Evolutionary conservation across 2,797 vertebrate genomes (phyloP), one percentile per base, ranked within the genome.

Genomic region (Sitta carolinensis): DNA sequence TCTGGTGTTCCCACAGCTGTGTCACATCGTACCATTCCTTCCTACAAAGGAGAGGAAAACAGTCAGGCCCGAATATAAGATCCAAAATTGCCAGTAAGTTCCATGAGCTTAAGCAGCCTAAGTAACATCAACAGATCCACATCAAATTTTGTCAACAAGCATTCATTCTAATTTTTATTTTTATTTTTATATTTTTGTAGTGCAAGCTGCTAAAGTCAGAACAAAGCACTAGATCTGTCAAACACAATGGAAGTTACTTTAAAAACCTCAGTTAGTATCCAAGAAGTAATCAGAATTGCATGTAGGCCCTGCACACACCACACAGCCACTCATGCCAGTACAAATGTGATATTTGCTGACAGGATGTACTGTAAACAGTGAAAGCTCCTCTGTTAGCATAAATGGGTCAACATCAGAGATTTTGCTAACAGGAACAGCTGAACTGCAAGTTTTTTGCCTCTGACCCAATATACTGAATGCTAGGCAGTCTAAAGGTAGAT

Each of bases 11-110:
- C 99, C 96, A 99, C 99, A 84, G 99, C 99, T 3, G 99, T 99
- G 97, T 99, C 99, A 80, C 99, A 99, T 98, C 99, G 99, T 99
- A 99, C 99, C 99, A 99, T 99, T 87, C 99, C 99, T 91, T 99
- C 99, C 99, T 99, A 94, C 68, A 95, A 81, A 63, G 29, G 62
- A 34, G 1, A 92, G 16, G 27, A 83, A 54, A 87, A 69, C 32
- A 93, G 19, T 5, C 51, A 90, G 34, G 36, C 21, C 8, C 61
- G 78, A 73, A 70, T 19, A 10, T 21, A 52, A 95, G 73, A 83
- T 34, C 36, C 25, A 66, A 64, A 90, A 57, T 5, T 32, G 17
- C 14, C 92, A 86, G 22, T 16, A 13, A 47, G 36, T 72, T 78
- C 32, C 50, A 47, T 32, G 40, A 66, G 45, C 25, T 91, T 20